A percentile compares a stretch with the other conserved stretches of the same genome.
phyloP scores from a whole-genome alignment of 2,888 invertebrate species.

The Dinocampus coccinellae region DNA sequence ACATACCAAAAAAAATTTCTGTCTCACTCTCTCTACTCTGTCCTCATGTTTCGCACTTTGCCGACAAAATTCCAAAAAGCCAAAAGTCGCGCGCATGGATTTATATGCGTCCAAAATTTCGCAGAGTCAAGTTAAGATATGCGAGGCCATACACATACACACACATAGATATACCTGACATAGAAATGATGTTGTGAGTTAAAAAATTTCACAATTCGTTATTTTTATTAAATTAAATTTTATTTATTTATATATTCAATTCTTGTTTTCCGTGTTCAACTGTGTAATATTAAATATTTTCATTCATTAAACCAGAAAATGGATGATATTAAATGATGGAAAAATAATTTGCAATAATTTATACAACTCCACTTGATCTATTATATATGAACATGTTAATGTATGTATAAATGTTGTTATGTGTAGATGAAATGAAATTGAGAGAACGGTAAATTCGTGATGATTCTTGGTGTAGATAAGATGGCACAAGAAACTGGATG shows the following conservation, averaged over 20 bases:
- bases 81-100: slow-evolving; percentile 9
- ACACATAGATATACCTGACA: not conserved
- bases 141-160: not conserved
- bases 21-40: slow-evolving; percentile 37
- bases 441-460: slow-evolving; percentile 17
- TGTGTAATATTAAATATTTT: too few species aligned
- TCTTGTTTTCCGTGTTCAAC: too few species aligned
- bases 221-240: too few species aligned
- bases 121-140: not conserved
- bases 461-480: slow-evolving; percentile 1
- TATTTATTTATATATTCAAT: too few species aligned
- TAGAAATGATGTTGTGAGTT: too few species aligned
- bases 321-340: too few species aligned
- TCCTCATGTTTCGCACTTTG: slow-evolving; percentile 30
- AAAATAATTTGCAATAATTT: too few species aligned
- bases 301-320: too few species aligned
- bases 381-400: too few species aligned
- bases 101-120: slow-evolving; percentile 24
- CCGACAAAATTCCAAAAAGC: slow-evolving; percentile 26
- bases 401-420: too few species aligned
- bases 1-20: not conserved
- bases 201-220: too few species aligned
- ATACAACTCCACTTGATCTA: too few species aligned
- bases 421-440: not conserved
- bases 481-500: slow-evolving; percentile 4